A percentile compares a stretch with the other conserved stretches of the same genome.
Evolutionary conservation across 2,797 vertebrate species (phyloP).

Genomic region (Orientallactaga sibirica): DNA sequence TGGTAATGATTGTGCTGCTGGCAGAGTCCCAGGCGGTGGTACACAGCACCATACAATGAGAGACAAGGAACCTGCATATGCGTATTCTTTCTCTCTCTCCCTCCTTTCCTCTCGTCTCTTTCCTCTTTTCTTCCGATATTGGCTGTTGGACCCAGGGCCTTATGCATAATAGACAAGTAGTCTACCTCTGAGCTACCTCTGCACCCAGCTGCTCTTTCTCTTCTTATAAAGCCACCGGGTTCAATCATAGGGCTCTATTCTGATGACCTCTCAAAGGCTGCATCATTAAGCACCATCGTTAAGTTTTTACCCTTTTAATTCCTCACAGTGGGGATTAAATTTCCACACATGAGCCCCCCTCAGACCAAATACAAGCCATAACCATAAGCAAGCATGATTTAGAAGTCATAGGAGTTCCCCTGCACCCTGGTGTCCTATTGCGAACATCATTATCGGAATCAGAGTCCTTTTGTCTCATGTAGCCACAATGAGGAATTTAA

Average conservation of each 20-base stretch:
- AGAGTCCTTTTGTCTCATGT: not conserved
- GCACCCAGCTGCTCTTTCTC: not conserved
- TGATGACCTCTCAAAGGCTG: not conserved
- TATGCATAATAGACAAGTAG: not conserved
- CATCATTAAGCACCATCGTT: too few relatives aligned
- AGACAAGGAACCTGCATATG: not conserved
- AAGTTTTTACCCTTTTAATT: not conserved
- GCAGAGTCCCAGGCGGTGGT: not conserved
- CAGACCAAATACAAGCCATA: not conserved
- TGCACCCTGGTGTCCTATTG: not conserved
- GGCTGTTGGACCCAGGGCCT: not conserved
- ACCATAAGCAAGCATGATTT: not conserved
- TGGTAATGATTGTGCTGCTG: not conserved
- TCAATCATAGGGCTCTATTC: not conserved
- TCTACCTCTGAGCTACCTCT: not conserved
- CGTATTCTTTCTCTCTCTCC: too few relatives aligned
- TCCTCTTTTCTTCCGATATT: not conserved
- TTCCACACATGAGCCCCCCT: not conserved
- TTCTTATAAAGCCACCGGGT: not conserved
- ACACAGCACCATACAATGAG: not conserved
- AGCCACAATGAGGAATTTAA: slow-evolving; percentile 19
- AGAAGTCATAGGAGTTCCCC: slow-evolving; percentile 28
- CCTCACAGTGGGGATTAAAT: not conserved
- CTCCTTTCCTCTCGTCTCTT: too few relatives aligned
- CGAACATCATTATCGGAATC: not conserved